A percentile compares a stretch with the other conserved stretches of the same genome.
Conservation (phyloP, 2,113 vertebrate species). For the Aptenodytes forsteri region DNA sequence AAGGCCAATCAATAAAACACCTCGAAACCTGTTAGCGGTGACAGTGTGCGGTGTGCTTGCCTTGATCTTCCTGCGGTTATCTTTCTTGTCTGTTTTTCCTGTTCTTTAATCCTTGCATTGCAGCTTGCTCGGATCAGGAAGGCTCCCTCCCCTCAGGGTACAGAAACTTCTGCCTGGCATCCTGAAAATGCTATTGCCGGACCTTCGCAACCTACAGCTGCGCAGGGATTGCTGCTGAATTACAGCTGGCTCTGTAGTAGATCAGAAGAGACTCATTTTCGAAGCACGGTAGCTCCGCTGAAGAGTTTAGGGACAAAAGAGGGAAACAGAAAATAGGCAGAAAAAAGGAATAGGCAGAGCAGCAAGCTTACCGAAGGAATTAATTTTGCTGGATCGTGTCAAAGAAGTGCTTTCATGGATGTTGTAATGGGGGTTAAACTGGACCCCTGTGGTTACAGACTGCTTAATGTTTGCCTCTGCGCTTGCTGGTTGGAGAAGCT, state of each 20-base stretch:
- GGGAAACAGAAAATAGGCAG: neutral
- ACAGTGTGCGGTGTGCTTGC: neutral
- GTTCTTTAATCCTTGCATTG: neutral
- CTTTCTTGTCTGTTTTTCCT: neutral
- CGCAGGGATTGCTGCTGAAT: neutral
- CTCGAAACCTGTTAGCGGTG: neutral
- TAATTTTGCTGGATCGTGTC: fast-evolving
- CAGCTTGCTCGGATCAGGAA: neutral
- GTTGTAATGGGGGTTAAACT: neutral
- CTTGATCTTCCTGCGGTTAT: neutral
- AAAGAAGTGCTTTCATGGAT: neutral
- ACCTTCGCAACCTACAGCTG: neutral
- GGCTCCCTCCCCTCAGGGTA: neutral
- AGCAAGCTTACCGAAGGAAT: neutral
- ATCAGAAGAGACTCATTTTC: neutral
- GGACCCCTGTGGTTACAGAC: neutral
- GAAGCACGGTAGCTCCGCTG: neutral
- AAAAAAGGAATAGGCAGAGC: neutral
- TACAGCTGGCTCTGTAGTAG: neutral
- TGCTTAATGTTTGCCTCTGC: no score
- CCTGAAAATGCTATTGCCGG: neutral
- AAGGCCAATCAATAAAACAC: neutral
- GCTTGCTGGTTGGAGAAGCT: neutral
- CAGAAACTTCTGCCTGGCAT: neutral
- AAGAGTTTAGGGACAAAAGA: neutral